These are phyloP conservation scores for Pavo muticus DNA, from an alignment of 2,113 vertebrate species.

Conservation along the genomic window DNA sequence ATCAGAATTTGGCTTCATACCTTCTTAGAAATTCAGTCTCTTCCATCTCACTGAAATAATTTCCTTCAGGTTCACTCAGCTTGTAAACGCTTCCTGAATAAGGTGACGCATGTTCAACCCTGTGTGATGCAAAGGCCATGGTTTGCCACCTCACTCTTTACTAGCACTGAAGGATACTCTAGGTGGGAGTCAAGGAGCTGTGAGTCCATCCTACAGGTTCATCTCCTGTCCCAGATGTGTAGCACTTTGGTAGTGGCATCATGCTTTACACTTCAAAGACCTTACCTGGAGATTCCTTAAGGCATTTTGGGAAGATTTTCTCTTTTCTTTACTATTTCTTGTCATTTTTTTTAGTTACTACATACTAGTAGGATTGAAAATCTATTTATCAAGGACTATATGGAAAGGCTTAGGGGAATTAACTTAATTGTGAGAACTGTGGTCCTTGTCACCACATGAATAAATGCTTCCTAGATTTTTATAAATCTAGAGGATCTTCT, in stretches of 20 bases:
- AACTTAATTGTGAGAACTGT: background rate
- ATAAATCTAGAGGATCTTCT: too few species aligned
- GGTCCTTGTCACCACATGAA: background rate
- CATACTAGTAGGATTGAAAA: background rate
- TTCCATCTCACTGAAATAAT: background rate
- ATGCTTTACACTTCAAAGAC: background rate
- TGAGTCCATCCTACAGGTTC: background rate
- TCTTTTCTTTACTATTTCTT: background rate
- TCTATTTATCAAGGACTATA: background rate
- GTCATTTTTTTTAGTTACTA: too few species aligned
- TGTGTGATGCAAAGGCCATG: background rate
- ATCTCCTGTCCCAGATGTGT: background rate
- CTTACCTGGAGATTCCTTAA: background rate
- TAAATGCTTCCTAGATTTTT: too few species aligned
- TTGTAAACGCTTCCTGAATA: background rate
- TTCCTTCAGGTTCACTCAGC: background rate
- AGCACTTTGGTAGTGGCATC: background rate
- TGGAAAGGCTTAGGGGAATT: background rate
- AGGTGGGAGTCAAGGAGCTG: background rate
- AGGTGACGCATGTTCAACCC: background rate
- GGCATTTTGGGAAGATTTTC: background rate
- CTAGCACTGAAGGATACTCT: background rate
- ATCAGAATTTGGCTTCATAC: background rate
- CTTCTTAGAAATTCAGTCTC: background rate
- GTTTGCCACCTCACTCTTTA: background rate